Evolutionary conservation across 2,888 invertebrate species (phyloP).

Genomic region (Luffia ferchaultella): DNA sequence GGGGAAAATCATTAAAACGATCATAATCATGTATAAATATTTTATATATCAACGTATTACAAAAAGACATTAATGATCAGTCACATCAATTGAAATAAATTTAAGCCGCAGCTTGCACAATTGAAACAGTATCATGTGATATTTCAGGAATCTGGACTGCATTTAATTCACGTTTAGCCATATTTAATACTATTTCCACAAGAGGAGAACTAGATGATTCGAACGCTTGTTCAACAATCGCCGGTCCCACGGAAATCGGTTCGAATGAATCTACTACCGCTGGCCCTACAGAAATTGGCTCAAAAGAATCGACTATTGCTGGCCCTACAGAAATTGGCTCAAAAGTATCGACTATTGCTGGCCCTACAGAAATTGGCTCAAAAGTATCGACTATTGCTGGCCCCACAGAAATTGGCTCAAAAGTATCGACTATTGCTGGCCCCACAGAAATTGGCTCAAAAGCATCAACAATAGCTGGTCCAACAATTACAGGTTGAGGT

Average conservation of each 20-base stretch:
- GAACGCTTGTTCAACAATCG: conserved; percentile 4
- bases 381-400: conserved; percentile 17
- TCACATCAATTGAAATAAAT: not conserved
- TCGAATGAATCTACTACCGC: conserved; percentile 17
- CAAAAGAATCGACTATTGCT: conserved; percentile 15
- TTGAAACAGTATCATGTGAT: not conserved
- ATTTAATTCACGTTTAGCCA: not conserved
- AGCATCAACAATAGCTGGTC: conserved; percentile 16
- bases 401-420: conserved; percentile 20
- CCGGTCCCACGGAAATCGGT: conserved; percentile 9
- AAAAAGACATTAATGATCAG: no score
- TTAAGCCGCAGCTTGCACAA: not conserved
- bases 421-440: conserved; percentile 16
- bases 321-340: conserved; percentile 9
- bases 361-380: conserved; percentile 20
- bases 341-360: conserved; percentile 18
- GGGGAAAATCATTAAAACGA: no score
- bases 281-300: conserved; percentile 21
- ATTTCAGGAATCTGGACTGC: not conserved
- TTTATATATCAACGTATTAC: no score
- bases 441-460: conserved; percentile 21
- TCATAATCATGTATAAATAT: no score
- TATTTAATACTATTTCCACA: not conserved
- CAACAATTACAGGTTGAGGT: conserved; percentile 20
- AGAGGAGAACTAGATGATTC: not conserved